A percentile compares a stretch with the other conserved stretches of the same genome.
These are phyloP conservation scores for Thymallus thymallus DNA, from an alignment of 2,113 vertebrate genomes.

Conservation along the genomic window DNA sequence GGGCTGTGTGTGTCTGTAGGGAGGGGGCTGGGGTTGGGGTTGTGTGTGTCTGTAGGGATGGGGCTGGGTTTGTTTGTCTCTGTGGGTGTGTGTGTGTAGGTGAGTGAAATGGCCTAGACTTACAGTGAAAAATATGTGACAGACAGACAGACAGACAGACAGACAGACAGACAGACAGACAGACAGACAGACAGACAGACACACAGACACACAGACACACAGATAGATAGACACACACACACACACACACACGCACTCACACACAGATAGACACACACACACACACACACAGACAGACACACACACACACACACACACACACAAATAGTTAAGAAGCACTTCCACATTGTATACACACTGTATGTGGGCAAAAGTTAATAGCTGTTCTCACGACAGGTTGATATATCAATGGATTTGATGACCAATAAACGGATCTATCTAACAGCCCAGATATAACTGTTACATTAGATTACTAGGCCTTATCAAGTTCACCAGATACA, in stretches of 20 bases:
- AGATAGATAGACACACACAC: no score
- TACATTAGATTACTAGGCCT: slow-evolving; percentile 10
- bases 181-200: no score
- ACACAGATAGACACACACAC: no score
- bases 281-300: background rate
- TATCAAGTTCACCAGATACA: slow-evolving; percentile 14
- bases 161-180: no score
- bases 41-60: slow-evolving; percentile 2
- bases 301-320: background rate
- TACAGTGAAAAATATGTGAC: no score
- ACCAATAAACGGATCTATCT: slow-evolving; percentile 5
- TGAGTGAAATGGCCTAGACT: no score
- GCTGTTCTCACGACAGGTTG: background rate
- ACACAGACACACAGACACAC: no score
- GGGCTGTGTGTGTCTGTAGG: no score
- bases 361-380: slow-evolving; percentile 5
- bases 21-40: background rate
- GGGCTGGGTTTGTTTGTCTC: slow-evolving; percentile 16
- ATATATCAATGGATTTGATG: slow-evolving; percentile 7
- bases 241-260: no score
- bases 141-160: no score
- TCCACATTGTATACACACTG: background rate
- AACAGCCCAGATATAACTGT: slow-evolving; percentile 9
- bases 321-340: background rate
- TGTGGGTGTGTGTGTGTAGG: no score